phyloP scores from a whole-genome alignment of 2,888 invertebrate genomes.

The Cheilosia soror region DNA sequence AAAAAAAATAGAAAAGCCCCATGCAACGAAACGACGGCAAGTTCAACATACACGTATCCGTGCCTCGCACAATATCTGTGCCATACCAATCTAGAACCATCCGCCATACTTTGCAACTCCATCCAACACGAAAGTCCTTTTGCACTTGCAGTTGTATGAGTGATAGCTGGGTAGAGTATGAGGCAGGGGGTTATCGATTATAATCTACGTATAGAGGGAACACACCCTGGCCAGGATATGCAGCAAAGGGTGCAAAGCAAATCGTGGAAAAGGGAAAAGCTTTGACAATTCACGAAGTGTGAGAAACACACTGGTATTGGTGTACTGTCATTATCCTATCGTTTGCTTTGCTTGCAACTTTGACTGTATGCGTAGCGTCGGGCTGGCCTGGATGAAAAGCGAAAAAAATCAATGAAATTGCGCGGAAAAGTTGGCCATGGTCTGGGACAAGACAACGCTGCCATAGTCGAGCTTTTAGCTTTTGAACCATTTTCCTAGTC shows the following conservation, averaged over 20 bases:
- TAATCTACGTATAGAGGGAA: constrained; percentile 54
- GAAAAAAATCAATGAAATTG: constrained; percentile 62
- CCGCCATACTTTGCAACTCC: constrained; percentile 15
- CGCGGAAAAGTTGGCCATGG: constrained; percentile 80
- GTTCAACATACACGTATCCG: constrained; percentile 68
- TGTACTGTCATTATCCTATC: not conserved
- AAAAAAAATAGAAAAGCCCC: constrained; percentile 16
- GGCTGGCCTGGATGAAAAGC: constrained; percentile 57
- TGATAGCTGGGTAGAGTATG: not conserved
- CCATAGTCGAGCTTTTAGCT: constrained; percentile 52
- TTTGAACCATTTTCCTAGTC: constrained; percentile 39
- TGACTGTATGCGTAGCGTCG: constrained; percentile 65
- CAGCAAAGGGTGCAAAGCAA: constrained; percentile 2
- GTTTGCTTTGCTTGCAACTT: constrained; percentile 6
- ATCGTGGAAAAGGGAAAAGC: not conserved
- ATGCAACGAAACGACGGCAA: constrained; percentile 56
- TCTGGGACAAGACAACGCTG: constrained; percentile 77
- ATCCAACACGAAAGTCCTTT: not conserved
- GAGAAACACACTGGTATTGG: not conserved
- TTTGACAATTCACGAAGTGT: constrained; percentile 12
- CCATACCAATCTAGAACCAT: constrained; percentile 66
- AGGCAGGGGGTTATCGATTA: constrained; percentile 58
- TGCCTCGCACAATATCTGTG: constrained; percentile 73
- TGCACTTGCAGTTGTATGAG: constrained; percentile 21
- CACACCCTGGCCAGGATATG: constrained; percentile 68